Percentiles rank a stretch among this genome's conserved stretches.
These are phyloP conservation scores for Sebastes hopkinsi DNA, from an alignment of 2,797 vertebrate species.

Conservation along the genomic window DNA sequence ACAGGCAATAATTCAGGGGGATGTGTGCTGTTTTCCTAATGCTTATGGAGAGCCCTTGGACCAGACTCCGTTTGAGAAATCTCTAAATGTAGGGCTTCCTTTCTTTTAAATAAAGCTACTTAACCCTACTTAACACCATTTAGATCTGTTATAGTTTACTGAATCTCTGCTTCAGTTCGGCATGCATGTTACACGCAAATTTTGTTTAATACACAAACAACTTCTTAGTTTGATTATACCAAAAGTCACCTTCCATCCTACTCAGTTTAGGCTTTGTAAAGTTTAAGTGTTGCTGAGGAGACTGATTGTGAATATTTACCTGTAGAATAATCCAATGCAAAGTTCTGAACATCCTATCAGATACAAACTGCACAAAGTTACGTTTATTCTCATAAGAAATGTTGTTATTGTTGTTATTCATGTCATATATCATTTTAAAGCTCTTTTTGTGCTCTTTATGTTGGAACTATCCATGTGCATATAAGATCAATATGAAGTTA, in stretches of 20 bases:
- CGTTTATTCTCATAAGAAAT: no score
- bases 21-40: not conserved
- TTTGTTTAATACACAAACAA: not conserved
- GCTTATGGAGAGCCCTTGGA: not conserved
- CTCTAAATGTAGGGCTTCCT: not conserved
- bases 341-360: no score
- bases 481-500: no score
- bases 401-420: no score
- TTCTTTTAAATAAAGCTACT: not conserved
- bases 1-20: fast-evolving
- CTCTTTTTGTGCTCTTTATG: no score
- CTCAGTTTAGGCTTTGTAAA: no score
- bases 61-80: not conserved
- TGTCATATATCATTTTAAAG: no score
- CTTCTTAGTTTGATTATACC: not conserved
- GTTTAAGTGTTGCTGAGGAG: not conserved
- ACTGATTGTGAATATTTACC: not conserved
- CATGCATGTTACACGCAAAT: not conserved
- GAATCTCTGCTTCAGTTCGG: not conserved
- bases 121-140: not conserved
- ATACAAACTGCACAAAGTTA: no score
- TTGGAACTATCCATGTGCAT: no score
- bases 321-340: no score
- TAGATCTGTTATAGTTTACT: no score
- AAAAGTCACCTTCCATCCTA: not conserved